A percentile compares a stretch with the other conserved stretches of the same genome.
Evolutionary conservation across 2,113 vertebrate species (phyloP).

Genomic region (Sarotherodon lohbergeri): DNA sequence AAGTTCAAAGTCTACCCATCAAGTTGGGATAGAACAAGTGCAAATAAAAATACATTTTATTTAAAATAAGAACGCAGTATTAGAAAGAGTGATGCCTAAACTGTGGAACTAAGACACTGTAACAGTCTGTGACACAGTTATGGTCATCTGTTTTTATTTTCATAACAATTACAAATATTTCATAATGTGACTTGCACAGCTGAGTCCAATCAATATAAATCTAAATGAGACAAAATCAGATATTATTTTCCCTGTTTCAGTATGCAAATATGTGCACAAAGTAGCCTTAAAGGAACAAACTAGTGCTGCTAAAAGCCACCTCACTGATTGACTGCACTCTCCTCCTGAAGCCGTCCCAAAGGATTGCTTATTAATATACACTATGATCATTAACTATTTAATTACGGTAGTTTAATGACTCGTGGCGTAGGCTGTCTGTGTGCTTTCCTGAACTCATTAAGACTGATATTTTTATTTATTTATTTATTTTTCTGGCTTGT

Average conservation of each 20-base stretch:
- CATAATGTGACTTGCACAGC: neutral
- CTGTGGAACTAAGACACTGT: neutral
- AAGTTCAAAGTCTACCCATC: constrained; percentile 20
- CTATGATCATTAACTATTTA: constrained; percentile 12
- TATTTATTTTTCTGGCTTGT: neutral
- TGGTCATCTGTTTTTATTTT: neutral
- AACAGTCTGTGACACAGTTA: neutral
- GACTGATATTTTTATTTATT: neutral
- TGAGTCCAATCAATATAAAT: neutral
- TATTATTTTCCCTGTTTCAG: neutral
- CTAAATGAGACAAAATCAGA: neutral
- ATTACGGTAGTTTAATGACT: constrained; percentile 1
- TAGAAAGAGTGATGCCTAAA: neutral
- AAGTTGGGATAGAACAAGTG: neutral
- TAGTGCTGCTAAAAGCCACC: neutral
- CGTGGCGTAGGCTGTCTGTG: neutral
- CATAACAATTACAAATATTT: constrained; percentile 21
- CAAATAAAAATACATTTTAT: neutral
- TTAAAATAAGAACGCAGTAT: neutral
- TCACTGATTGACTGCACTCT: neutral
- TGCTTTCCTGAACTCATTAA: neutral
- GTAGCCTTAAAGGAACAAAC: neutral
- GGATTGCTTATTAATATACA: neutral
- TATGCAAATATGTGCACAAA: neutral
- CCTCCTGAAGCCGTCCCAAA: neutral